These are phyloP conservation scores for Bombus cullumanus DNA, from an alignment of 1,140 invertebrate genomes.

Conservation along the genomic window DNA sequence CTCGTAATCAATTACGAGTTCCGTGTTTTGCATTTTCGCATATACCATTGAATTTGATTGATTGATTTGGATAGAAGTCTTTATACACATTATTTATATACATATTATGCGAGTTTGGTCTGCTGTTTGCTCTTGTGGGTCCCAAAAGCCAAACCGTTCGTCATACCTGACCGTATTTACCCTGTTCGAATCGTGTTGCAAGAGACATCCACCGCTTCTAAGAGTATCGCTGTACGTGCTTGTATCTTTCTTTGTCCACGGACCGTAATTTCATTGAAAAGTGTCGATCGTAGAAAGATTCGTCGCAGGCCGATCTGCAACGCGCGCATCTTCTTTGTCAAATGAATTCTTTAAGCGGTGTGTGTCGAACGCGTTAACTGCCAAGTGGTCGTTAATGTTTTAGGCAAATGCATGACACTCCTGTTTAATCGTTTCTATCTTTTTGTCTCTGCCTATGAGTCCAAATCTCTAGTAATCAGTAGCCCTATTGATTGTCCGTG, in stretches of 20 bases:
- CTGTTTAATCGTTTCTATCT: slow-evolving; percentile 68
- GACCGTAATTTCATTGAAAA: neutral
- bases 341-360: slow-evolving; percentile 45
- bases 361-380: slow-evolving; percentile 51
- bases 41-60: slow-evolving; percentile 59
- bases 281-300: neutral
- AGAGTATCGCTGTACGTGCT: neutral
- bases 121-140: slow-evolving; percentile 68
- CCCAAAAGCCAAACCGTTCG: slow-evolving; percentile 59
- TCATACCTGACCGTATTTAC: slow-evolving; percentile 52
- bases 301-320: neutral
- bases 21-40: slow-evolving; percentile 70
- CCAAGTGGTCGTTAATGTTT: slow-evolving; percentile 64
- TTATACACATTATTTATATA: neutral
- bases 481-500: slow-evolving; percentile 58
- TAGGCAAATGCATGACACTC: slow-evolving; percentile 48
- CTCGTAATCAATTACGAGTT: slow-evolving; percentile 58
- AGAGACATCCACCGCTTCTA: slow-evolving; percentile 62
- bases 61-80: slow-evolving; percentile 44
- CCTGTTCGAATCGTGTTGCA: slow-evolving; percentile 41
- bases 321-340: neutral
- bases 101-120: slow-evolving; percentile 56
- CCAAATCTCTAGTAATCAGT: slow-evolving; percentile 69
- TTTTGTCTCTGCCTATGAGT: slow-evolving; percentile 67
- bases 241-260: neutral